Evolutionary conservation across 2,888 invertebrate species (phyloP).

Genomic region (Zhuqinia jingwanae): DNA sequence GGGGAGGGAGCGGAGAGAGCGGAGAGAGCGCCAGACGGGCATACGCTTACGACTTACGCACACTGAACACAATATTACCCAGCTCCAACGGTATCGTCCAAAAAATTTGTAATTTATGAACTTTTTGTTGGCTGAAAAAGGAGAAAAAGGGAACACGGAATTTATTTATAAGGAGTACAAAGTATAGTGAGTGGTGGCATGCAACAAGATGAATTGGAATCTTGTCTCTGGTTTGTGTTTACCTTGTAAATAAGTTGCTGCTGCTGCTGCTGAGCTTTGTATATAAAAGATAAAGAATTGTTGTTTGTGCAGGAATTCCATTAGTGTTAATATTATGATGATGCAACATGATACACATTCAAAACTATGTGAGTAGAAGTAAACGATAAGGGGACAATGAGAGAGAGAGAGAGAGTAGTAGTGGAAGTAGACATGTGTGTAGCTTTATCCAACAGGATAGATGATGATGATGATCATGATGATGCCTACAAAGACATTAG

Average conservation of each 20-base stretch:
- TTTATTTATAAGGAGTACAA: too few relatives aligned
- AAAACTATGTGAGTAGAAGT: not conserved
- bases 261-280: not conserved
- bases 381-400: not conserved
- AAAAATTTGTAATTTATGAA: constrained; percentile 64
- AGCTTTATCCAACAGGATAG: too few relatives aligned
- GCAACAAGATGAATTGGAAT: constrained; percentile 60
- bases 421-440: too few relatives aligned
- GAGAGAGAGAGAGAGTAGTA: too few relatives aligned
- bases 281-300: not conserved
- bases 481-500: too few relatives aligned
- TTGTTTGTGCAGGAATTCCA: constrained; percentile 13
- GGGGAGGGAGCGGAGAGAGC: too few relatives aligned
- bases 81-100: not conserved
- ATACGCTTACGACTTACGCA: not conserved
- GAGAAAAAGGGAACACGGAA: constrained; percentile 42
- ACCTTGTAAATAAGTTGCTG: not conserved
- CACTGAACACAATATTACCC: not conserved
- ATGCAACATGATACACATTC: not conserved
- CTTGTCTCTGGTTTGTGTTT: constrained; percentile 14
- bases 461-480: too few relatives aligned
- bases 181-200: constrained; percentile 12
- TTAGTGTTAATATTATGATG: not conserved
- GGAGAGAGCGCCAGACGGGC: not conserved
- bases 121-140: constrained; percentile 40